These are phyloP conservation scores for Liposcelis brunnea DNA, from an alignment of 2,888 invertebrate genomes.

Conservation along the genomic window DNA sequence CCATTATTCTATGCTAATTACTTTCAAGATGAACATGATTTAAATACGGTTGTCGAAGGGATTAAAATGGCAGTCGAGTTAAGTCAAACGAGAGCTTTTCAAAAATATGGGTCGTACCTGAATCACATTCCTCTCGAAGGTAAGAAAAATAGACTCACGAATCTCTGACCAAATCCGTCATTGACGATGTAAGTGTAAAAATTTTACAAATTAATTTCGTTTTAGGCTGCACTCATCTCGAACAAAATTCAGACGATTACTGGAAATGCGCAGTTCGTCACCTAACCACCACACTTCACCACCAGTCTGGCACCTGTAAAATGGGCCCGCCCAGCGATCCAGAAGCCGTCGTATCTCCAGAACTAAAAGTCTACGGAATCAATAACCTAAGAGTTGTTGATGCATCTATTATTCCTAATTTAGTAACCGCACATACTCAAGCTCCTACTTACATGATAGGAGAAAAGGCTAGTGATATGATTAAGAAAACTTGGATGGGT, in stretches of 20 bases:
- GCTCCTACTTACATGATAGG: constrained; percentile 37
- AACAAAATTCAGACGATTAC: constrained; percentile 39
- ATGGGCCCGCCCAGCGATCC: constrained; percentile 38
- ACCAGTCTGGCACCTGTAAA: constrained; percentile 49
- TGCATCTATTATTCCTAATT: constrained; percentile 35
- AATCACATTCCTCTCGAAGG: constrained; percentile 17
- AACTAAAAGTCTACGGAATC: constrained; percentile 35
- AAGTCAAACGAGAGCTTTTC: constrained; percentile 19
- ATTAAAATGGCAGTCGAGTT: constrained; percentile 17
- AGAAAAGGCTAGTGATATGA: constrained; percentile 36
- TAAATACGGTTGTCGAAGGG: constrained; percentile 17
- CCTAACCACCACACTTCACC: constrained; percentile 41
- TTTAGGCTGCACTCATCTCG: constrained; percentile 33
- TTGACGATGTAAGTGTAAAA: too few relatives aligned
- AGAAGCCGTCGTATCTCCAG: constrained; percentile 32
- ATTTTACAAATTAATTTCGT: too few relatives aligned
- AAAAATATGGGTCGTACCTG: constrained; percentile 19
- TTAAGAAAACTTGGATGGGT: constrained; percentile 18
- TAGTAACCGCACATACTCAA: constrained; percentile 36
- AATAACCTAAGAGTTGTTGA: constrained; percentile 34
- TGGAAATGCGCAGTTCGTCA: constrained; percentile 46
- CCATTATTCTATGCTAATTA: constrained; percentile 35
- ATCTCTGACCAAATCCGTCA: too few relatives aligned
- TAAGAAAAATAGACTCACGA: too few relatives aligned
- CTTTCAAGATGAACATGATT: constrained; percentile 27